These are phyloP conservation scores for Menidia menidia DNA, from an alignment of 2,797 vertebrate genomes.

Conservation along the genomic window DNA sequence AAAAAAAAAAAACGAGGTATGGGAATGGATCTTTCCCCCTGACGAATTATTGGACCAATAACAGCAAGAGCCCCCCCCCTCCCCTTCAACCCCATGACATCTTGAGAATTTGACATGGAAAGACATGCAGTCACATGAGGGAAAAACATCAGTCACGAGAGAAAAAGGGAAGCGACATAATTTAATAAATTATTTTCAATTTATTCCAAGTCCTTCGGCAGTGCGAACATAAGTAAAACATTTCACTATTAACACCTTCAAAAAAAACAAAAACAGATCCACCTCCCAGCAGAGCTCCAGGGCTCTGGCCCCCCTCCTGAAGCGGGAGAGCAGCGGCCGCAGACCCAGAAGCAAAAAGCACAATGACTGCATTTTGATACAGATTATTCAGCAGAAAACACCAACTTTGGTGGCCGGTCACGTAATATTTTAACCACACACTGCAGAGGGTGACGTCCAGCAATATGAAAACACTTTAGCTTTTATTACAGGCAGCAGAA, in stretches of 20 bases:
- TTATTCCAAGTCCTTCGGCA: constrained; percentile 75
- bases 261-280: constrained; percentile 57
- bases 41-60: no score
- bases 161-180: constrained; percentile 39
- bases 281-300: constrained; percentile 33
- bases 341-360: constrained; percentile 25
- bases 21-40: not conserved
- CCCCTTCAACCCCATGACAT: no score
- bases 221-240: constrained; percentile 58
- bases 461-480: not conserved
- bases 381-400: constrained; percentile 26
- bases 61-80: no score
- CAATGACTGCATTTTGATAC: constrained; percentile 13
- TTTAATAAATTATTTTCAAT: constrained; percentile 83
- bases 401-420: constrained; percentile 2
- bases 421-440: not conserved
- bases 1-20: not conserved
- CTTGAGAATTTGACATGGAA: no score
- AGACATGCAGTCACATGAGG: not conserved
- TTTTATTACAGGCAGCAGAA: not conserved
- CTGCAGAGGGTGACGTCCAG: constrained; percentile 8
- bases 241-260: constrained; percentile 71
- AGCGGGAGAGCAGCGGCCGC: constrained; percentile 11
- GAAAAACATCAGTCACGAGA: not conserved
- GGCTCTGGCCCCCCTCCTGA: constrained; percentile 30